A percentile compares a stretch with the other conserved stretches of the same genome.
These are phyloP conservation scores for Mactra quadrangularis DNA, from an alignment of 1,140 invertebrate genomes.

Conservation along the genomic window DNA sequence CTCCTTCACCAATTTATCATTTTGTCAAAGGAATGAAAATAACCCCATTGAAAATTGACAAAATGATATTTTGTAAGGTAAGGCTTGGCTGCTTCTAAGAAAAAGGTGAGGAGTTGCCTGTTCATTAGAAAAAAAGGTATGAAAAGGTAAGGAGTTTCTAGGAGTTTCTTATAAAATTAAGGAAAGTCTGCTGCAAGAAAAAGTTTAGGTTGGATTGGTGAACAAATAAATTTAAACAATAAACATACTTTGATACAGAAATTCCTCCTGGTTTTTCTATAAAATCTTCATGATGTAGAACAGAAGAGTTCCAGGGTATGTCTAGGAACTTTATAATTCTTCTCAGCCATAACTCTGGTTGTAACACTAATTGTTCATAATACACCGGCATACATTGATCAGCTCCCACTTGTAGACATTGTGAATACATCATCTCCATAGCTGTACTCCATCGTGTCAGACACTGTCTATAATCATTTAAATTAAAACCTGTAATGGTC, in stretches of 20 bases:
- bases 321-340: constrained; percentile 95
- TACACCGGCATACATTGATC: constrained; percentile 94
- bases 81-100: too few relatives aligned
- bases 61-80: too few relatives aligned
- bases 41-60: too few relatives aligned
- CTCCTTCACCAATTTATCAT: too few relatives aligned
- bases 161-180: too few relatives aligned
- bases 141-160: too few relatives aligned
- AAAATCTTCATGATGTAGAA: constrained; percentile 98
- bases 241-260: constrained; percentile 90
- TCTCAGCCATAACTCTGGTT: constrained; percentile 95
- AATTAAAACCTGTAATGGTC: constrained; percentile 98
- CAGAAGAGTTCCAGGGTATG: constrained; percentile 97
- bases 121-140: too few relatives aligned
- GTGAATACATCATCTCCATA: constrained; percentile 96
- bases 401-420: constrained; percentile 93
- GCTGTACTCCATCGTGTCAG: constrained; percentile 98
- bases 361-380: constrained; percentile 98
- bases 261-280: constrained; percentile 98
- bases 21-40: too few relatives aligned
- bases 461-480: constrained; percentile 96
- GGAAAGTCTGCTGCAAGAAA: too few relatives aligned
- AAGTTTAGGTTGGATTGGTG: too few relatives aligned
- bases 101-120: too few relatives aligned
- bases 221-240: too few relatives aligned